Evolutionary conservation across 2,888 invertebrate species (phyloP), one percentile per base, ranked within the genome.

Genomic region (Sesia apiformis): DNA sequence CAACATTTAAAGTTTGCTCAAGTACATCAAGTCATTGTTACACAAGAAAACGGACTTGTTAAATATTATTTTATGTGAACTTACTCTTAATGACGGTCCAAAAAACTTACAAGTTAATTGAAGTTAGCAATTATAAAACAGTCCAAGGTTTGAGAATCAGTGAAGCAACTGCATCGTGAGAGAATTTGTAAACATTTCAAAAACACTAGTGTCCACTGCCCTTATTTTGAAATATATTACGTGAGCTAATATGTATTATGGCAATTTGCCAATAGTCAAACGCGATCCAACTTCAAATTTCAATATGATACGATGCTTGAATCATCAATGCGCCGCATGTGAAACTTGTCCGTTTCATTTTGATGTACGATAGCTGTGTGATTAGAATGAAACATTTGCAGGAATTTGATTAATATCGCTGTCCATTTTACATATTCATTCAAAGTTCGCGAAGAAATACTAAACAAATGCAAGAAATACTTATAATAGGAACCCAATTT

Each of bases 141-240:
- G 74, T 66, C 69, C 83, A 83, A 84, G 84, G 84, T 74, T 74
- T 67, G 64, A 61, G 65, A 64, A 63, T 56, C 57, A 60, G 54
- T 81, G 69, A 56, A 57, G 75, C 69, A 78, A 78, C 60, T 60
- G 61, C 65, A 63, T 70, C 76, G 81, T 78, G 83, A 78, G 81
- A 82, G 69, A 72, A 69, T 75, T 77, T 66, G 61, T 64, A 65
- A 70, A 63, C 62, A 60, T 46, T 46, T 46, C 62, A 46, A 50
- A 63, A 59, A 58, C 53, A 59, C 58, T 50, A 53, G 53, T 58
- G 56, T 53, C 56, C 56, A 61, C 53, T 65, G 65, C 65, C 64
- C 65, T 61, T 71, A 68, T 78, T 75, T 65, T 49, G 70, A 62
- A 72, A 76, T 54, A 56, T 50, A 55, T 65, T 69, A 65, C 71